phyloP scores from a whole-genome alignment of 1,140 invertebrate species.

The Lasaia peninsularis region DNA sequence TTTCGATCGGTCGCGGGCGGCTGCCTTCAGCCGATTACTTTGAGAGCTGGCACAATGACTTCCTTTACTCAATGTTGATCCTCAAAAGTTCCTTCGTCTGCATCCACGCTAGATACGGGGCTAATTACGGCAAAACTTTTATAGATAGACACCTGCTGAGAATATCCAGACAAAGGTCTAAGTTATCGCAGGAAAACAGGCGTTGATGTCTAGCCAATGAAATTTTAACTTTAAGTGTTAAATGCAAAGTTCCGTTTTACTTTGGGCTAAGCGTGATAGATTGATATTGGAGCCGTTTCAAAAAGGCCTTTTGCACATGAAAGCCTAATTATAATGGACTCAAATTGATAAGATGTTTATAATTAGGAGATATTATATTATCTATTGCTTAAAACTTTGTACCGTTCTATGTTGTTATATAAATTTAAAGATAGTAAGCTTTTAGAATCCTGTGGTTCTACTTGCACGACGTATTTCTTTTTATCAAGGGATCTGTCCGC shows the following conservation, averaged over 20 bases:
- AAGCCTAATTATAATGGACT: constrained; percentile 4
- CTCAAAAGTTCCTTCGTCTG: constrained; percentile 69
- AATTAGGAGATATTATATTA: not conserved
- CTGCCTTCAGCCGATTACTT: constrained; percentile 71
- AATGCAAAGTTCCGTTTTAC: constrained; percentile 35
- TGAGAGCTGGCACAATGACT: constrained; percentile 68
- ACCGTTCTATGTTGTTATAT: too few species aligned
- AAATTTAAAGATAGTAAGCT: too few species aligned
- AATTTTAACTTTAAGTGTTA: constrained; percentile 40
- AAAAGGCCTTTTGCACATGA: not conserved
- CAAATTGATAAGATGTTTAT: not conserved
- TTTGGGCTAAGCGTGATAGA: constrained; percentile 33
- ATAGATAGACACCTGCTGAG: constrained; percentile 73
- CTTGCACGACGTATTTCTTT: too few species aligned
- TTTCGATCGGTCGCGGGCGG: constrained; percentile 67
- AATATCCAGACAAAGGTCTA: constrained; percentile 65
- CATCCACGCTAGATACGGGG: constrained; percentile 67
- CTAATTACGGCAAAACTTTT: constrained; percentile 74
- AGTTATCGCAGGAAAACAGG: constrained; percentile 69
- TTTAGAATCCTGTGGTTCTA: too few species aligned
- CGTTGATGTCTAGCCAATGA: constrained; percentile 21
- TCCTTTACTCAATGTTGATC: constrained; percentile 64
- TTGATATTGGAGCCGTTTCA: constrained; percentile 33
- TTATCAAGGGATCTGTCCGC: too few species aligned
- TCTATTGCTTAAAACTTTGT: too few species aligned